Base-by-base conservation (phyloP, 2,888 invertebrate genomes). In the Drosophila mercatorum region DNA sequence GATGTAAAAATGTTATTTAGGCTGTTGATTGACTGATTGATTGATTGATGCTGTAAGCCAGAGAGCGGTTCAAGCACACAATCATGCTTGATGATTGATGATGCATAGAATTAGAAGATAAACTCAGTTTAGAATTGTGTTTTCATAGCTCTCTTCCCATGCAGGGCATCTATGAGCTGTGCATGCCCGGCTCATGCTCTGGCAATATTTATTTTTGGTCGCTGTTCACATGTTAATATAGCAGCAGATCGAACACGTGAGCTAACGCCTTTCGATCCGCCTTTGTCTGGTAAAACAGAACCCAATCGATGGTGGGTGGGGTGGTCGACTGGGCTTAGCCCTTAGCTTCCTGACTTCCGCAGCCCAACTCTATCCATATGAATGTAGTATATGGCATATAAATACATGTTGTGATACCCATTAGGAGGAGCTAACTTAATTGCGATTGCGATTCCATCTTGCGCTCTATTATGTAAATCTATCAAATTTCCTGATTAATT, bases 401-500 rank as follows among this genome's bases (percentile, higher is more conserved):
- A 53, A 26, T 38, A 14, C 26, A 4, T 36, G 22, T 5, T 22
- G 5, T 38, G 38, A 26, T 26, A 36, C 38, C n/a, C 11, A 51
- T 51, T 34, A 31, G 3, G 1, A 17, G 17, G 1, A 17, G 17
- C 11, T 12, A 31, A 12, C 17, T 11, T 17, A 51, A 51, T 34
- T 51, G 51, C 34, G n/a, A 28, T 41, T 31, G 28, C 28, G 28
- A 14, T 53, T 14, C 38, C 41, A 56, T 31, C 57, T 34, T 57
- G 44, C 14, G 44, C 22, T 46, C 5, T n/a, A 28, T 46, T 46
- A 38, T 38, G 46, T 8, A 36, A 46, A 47, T 46, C 58, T 46
- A 58, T 58, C 28, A 46, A 58, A 58, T 38, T 26, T 58, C 38
- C 51, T 46, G 41, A 51, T 53, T 46, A 31, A 47, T 41, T 36